Evolutionary conservation across 2,888 invertebrate species (phyloP).

Genomic region (Aphidius colemani): DNA sequence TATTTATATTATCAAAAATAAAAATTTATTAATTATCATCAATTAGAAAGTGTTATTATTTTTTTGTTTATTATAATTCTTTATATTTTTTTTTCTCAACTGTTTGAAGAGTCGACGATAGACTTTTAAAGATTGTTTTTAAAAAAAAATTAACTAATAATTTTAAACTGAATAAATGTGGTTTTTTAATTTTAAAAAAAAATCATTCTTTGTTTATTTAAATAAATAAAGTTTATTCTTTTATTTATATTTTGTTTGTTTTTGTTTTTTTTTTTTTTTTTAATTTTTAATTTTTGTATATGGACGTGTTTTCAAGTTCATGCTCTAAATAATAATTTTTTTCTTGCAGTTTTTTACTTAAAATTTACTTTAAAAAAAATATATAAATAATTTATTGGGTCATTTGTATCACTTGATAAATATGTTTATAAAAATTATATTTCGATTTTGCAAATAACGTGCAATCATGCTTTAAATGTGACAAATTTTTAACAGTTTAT

Average conservation of each 20-base stretch:
- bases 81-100: constrained; percentile 37
- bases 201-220: neutral
- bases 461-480: constrained; percentile 15
- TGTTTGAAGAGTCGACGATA: constrained; percentile 60
- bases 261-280: constrained; percentile 28
- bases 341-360: constrained; percentile 31
- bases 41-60: constrained; percentile 3
- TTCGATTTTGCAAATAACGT: neutral
- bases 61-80: neutral
- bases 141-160: neutral
- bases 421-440: constrained; percentile 4
- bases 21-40: too few relatives aligned
- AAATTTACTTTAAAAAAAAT: constrained; percentile 13
- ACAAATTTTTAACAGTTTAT: constrained; percentile 1
- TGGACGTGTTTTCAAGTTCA: constrained; percentile 39
- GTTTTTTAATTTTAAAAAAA: constrained; percentile 24
- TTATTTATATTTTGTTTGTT: constrained; percentile 5
- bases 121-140: constrained; percentile 41
- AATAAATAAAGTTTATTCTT: constrained; percentile 2
- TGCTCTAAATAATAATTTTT: constrained; percentile 37
- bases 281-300: constrained; percentile 38
- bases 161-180: constrained; percentile 24
- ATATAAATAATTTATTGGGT: too few relatives aligned
- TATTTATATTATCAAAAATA: too few relatives aligned
- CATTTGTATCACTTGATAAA: constrained; percentile 6